Conservation (phyloP, 1,140 invertebrate species). For the Pseudomyrmex concolor region DNA sequence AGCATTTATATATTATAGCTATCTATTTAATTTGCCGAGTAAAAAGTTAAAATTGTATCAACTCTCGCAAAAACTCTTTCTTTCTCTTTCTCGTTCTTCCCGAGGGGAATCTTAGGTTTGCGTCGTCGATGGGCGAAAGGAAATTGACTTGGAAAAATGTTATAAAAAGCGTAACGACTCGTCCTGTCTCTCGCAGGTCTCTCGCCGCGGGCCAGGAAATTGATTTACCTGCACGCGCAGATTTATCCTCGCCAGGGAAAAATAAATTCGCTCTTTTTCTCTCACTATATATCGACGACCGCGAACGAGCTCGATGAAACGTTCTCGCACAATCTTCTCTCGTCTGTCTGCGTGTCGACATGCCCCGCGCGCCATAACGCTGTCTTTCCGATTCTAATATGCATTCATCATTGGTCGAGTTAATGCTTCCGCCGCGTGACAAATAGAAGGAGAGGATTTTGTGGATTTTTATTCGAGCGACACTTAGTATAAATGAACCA, state of each 20-base stretch:
- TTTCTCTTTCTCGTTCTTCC: neutral
- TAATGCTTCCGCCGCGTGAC: neutral
- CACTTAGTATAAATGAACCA: neutral
- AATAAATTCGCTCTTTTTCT: constrained; percentile 64
- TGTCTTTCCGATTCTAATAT: constrained; percentile 24
- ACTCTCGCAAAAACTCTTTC: neutral
- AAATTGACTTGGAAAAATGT: constrained; percentile 71
- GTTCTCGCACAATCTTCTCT: constrained; percentile 31
- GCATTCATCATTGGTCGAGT: neutral
- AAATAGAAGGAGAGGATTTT: constrained; percentile 24
- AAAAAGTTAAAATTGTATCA: constrained; percentile 45
- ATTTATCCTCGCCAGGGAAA: constrained; percentile 67
- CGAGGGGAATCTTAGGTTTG: constrained; percentile 19
- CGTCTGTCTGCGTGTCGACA: constrained; percentile 24
- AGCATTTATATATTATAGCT: neutral
- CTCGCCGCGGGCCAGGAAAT: constrained; percentile 67
- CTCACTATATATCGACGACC: constrained; percentile 46
- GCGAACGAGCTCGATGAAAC: constrained; percentile 48
- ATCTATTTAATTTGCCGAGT: neutral
- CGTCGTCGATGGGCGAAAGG: constrained; percentile 66
- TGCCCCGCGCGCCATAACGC: constrained; percentile 5
- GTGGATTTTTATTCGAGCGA: constrained; percentile 17
- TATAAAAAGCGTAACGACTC: constrained; percentile 70
- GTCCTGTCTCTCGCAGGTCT: constrained; percentile 63
- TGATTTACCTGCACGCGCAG: constrained; percentile 71